Evolutionary conservation across 2,888 invertebrate species (phyloP).

Genomic region (Thereva unica): DNA sequence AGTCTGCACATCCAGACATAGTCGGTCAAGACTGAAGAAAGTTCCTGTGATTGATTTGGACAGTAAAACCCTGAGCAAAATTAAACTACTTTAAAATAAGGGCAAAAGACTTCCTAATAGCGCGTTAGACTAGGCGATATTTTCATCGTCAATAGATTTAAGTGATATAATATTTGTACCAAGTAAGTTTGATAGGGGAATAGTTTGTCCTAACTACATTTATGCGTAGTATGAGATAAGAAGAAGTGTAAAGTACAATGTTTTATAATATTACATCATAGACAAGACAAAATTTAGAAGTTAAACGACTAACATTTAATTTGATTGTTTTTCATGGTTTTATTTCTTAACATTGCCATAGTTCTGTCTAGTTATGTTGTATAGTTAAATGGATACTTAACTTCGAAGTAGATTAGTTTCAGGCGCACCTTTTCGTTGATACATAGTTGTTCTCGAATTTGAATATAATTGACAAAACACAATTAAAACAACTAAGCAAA

Average conservation of each 20-base stretch:
- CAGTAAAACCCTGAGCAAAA: constrained; percentile 42
- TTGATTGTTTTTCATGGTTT: not conserved
- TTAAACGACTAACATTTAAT: too few species aligned
- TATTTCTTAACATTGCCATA: constrained; percentile 8
- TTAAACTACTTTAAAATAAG: constrained; percentile 46
- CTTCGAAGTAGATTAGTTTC: not conserved
- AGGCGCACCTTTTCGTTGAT: not conserved
- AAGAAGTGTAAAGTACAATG: too few species aligned
- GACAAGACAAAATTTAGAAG: too few species aligned
- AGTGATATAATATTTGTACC: too few species aligned
- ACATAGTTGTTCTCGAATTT: not conserved
- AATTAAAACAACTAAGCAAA: too few species aligned
- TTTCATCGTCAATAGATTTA: too few species aligned
- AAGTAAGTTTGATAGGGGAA: too few species aligned
- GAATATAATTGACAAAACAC: too few species aligned
- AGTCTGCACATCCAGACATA: constrained; percentile 18
- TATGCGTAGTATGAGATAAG: too few species aligned
- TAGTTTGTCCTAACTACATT: too few species aligned
- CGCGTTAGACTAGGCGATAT: too few species aligned
- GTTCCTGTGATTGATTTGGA: constrained; percentile 35
- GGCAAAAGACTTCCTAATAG: not conserved
- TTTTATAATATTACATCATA: too few species aligned
- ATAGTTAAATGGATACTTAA: constrained; percentile 19
- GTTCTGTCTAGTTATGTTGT: constrained; percentile 8
- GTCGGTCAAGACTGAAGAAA: constrained; percentile 30